These are phyloP conservation scores for Hyppa rectilinea DNA, from an alignment of 2,888 invertebrate species.

Conservation along the genomic window DNA sequence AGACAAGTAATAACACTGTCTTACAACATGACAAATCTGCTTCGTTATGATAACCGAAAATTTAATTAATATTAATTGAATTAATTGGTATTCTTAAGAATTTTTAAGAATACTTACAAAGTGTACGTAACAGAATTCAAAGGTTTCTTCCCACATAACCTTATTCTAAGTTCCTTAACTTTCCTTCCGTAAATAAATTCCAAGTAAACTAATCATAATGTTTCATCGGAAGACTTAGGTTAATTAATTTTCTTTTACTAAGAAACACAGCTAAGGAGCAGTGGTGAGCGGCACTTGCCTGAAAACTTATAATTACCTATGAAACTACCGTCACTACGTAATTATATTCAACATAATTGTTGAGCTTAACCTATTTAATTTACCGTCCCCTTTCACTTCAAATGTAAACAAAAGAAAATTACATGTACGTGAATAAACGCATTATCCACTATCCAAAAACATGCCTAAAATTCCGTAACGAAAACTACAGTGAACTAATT, in stretches of 20 bases:
- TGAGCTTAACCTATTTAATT: background rate
- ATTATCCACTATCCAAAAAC: constrained; percentile 41
- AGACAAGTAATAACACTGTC: too few species aligned
- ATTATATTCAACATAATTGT: constrained; percentile 14
- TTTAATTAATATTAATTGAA: too few species aligned
- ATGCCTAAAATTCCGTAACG: constrained; percentile 49
- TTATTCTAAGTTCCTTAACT: background rate
- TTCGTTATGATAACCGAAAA: too few species aligned
- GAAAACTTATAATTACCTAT: constrained; percentile 15
- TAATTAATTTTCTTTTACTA: constrained; percentile 21
- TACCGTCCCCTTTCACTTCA: background rate
- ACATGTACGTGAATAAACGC: constrained; percentile 28
- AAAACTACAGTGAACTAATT: constrained; percentile 54
- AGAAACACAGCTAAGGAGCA: background rate
- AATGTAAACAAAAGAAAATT: constrained; percentile 35
- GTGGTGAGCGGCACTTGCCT: background rate
- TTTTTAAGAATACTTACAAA: too few species aligned
- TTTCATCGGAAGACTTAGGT: background rate
- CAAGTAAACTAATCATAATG: background rate
- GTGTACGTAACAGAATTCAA: too few species aligned
- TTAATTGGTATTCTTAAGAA: too few species aligned
- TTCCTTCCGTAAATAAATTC: background rate
- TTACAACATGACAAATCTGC: too few species aligned
- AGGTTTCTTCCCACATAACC: background rate
- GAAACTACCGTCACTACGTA: constrained; percentile 7